Evolutionary conservation across 1,140 invertebrate genomes (phyloP).

Genomic region (Microplitis mediator): DNA sequence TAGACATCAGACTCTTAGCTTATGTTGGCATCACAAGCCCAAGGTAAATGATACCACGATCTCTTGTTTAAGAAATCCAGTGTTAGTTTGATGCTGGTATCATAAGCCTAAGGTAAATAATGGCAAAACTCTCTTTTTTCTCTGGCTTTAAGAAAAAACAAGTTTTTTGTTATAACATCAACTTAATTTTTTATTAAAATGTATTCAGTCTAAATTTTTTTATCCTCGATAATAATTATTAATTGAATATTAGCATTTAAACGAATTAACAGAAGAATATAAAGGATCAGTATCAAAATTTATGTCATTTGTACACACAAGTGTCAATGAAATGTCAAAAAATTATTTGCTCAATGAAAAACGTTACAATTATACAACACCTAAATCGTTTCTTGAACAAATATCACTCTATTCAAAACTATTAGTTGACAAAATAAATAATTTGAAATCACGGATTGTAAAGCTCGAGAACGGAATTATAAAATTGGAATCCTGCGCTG

Average conservation of each 20-base stretch:
- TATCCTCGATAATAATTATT: background rate
- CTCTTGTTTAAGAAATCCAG: too few relatives aligned
- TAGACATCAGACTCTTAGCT: too few relatives aligned
- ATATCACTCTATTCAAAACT: constrained; percentile 87
- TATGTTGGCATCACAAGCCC: too few relatives aligned
- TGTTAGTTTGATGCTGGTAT: too few relatives aligned
- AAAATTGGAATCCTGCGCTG: constrained; percentile 81
- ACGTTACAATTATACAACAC: constrained; percentile 95
- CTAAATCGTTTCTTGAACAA: constrained; percentile 94
- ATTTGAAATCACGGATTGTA: constrained; percentile 78
- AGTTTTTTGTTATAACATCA: too few relatives aligned
- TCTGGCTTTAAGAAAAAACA: too few relatives aligned
- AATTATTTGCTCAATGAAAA: constrained; percentile 84
- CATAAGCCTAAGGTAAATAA: too few relatives aligned
- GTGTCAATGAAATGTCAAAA: constrained; percentile 86
- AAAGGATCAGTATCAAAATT: constrained; percentile 73
- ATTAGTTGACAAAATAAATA: constrained; percentile 76
- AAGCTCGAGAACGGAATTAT: constrained; percentile 87
- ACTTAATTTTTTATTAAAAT: too few relatives aligned
- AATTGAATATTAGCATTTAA: constrained; percentile 39
- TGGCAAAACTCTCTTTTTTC: too few relatives aligned
- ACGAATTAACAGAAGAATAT: constrained; percentile 46
- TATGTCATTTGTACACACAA: constrained; percentile 89
- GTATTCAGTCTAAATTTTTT: too few relatives aligned
- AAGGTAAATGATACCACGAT: too few relatives aligned